Conservation (phyloP, 2,888 invertebrate genomes). For the Xestia xanthographa region DNA sequence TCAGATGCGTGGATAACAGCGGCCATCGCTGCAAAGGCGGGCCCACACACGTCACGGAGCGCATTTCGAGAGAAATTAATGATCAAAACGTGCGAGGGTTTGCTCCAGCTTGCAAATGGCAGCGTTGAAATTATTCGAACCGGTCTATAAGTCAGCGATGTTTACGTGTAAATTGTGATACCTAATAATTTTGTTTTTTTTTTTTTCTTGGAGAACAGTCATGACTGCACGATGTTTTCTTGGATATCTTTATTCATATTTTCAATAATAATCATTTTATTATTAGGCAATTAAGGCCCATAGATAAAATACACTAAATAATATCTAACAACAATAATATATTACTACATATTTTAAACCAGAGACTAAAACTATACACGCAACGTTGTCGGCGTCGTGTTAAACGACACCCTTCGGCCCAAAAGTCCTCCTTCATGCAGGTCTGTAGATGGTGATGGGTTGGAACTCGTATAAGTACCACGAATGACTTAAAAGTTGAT, state of each 20-base stretch:
- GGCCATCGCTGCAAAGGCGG: slow-evolving; percentile 86
- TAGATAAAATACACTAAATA: too few species aligned
- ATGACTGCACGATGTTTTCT: neutral
- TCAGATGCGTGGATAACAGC: slow-evolving; percentile 70
- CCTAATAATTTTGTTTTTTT: neutral
- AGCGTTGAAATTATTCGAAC: slow-evolving; percentile 21
- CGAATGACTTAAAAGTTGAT: too few species aligned
- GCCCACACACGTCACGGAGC: slow-evolving; percentile 65
- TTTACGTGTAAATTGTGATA: neutral
- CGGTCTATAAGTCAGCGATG: slow-evolving; percentile 11
- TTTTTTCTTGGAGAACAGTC: neutral
- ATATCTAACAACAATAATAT: too few species aligned
- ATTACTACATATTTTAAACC: too few species aligned
- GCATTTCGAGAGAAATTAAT: slow-evolving; percentile 72
- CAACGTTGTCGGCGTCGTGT: too few species aligned
- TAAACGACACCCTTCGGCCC: too few species aligned
- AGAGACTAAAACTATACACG: too few species aligned
- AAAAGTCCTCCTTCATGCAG: too few species aligned
- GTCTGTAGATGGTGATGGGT: too few species aligned
- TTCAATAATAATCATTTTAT: too few species aligned
- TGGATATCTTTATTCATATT: neutral
- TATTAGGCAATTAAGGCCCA: too few species aligned
- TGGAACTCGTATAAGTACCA: too few species aligned
- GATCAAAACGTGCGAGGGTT: slow-evolving; percentile 51
- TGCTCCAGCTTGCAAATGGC: slow-evolving; percentile 46